A percentile compares a stretch with the other conserved stretches of the same genome.
These are phyloP conservation scores for Probaryconus sp. DNA, from an alignment of 1,140 invertebrate genomes.

Conservation along the genomic window DNA sequence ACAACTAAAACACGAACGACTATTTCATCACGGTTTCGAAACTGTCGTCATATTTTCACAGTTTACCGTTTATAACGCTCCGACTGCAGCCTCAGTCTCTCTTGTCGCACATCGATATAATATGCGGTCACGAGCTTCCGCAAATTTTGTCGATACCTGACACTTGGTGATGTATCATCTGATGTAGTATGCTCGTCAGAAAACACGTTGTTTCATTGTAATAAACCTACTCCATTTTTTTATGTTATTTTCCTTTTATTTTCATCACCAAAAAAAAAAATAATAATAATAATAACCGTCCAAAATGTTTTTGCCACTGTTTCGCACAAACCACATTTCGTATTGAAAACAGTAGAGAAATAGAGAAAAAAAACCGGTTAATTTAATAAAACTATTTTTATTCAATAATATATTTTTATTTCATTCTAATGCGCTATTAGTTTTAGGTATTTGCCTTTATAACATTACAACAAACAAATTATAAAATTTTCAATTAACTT, in stretches of 20 bases:
- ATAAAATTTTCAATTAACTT: too few relatives aligned
- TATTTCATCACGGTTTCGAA: constrained; percentile 60
- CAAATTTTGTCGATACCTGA: constrained; percentile 57
- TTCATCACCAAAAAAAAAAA: too few relatives aligned
- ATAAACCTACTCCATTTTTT: constrained; percentile 6
- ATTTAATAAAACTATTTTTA: too few relatives aligned
- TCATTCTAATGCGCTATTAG: too few relatives aligned
- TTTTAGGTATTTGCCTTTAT: too few relatives aligned
- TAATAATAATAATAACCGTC: background rate
- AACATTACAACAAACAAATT: too few relatives aligned
- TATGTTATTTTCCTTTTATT: too few relatives aligned
- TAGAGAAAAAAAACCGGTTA: too few relatives aligned
- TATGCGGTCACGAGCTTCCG: constrained; percentile 61
- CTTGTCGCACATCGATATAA: constrained; percentile 58
- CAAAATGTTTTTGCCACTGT: too few relatives aligned
- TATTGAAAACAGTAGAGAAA: too few relatives aligned
- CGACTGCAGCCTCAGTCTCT: constrained; percentile 43
- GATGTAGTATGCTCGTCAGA: constrained; percentile 22
- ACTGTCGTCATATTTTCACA: constrained; percentile 61
- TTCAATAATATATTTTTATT: too few relatives aligned
- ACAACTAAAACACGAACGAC: constrained; percentile 46
- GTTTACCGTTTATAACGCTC: constrained; percentile 61
- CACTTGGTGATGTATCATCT: constrained; percentile 45
- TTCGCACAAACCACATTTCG: too few relatives aligned
- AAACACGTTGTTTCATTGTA: constrained; percentile 11